Evolutionary conservation across 2,888 invertebrate genomes (phyloP).

Genomic region (Cordilura impudica): DNA sequence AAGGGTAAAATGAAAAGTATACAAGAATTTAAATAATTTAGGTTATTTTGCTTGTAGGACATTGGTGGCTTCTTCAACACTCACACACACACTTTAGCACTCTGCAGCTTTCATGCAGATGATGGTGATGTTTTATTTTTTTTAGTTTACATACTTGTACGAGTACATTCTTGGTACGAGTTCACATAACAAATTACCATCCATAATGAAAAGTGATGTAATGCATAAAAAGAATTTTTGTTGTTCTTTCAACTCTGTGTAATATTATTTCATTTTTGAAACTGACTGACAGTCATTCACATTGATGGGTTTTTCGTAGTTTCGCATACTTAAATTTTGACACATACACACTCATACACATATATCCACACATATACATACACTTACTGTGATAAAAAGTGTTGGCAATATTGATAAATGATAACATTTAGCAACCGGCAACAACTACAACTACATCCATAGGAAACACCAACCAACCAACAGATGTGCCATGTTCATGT

Average conservation of each 20-base stretch:
- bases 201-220: conserved; percentile 58
- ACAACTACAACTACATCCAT: neutral
- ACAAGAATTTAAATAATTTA: conserved; percentile 54
- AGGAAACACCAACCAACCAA: neutral
- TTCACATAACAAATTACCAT: conserved; percentile 51
- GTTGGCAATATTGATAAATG: conserved; percentile 52
- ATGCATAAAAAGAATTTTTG: conserved; percentile 51
- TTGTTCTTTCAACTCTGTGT: too few relatives aligned
- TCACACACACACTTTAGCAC: neutral
- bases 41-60: conserved; percentile 24
- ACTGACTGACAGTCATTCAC: conserved; percentile 49
- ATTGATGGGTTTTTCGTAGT: conserved; percentile 33
- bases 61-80: conserved; percentile 22
- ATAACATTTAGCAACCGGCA: conserved; percentile 56
- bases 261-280: conserved; percentile 9
- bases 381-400: conserved; percentile 15
- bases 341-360: neutral
- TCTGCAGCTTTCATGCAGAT: neutral
- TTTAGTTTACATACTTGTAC: neutral
- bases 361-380: neutral
- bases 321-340: neutral
- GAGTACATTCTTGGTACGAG: conserved; percentile 17
- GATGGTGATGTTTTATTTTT: neutral
- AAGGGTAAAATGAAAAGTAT: conserved; percentile 42
- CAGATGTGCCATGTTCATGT: neutral